Evolutionary conservation across 1,140 invertebrate species (phyloP).

Genomic region (Coenobita brevimanus): DNA sequence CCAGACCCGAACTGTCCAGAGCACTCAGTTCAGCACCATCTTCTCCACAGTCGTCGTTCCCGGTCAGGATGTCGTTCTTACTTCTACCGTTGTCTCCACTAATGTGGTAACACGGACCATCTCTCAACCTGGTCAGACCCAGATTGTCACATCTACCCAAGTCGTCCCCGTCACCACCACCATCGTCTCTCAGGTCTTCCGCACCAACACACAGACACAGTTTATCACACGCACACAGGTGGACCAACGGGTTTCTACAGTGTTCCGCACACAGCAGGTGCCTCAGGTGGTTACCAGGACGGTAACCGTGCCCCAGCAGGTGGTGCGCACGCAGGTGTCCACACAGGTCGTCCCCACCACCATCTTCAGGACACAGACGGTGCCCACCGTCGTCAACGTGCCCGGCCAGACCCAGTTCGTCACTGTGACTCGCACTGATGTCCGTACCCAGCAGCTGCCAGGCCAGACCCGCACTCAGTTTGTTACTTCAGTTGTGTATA

Average conservation of each 20-base stretch:
- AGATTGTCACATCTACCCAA: slow-evolving; percentile 45
- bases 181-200: slow-evolving; percentile 43
- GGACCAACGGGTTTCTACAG: slow-evolving; percentile 33
- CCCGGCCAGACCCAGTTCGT: slow-evolving; percentile 47
- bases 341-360: slow-evolving; percentile 58
- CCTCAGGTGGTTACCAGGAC: slow-evolving; percentile 58
- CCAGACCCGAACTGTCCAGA: slow-evolving; percentile 34
- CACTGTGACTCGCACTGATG: slow-evolving; percentile 35
- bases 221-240: slow-evolving; percentile 53
- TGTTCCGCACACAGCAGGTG: slow-evolving; percentile 55
- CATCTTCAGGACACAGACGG: slow-evolving; percentile 37
- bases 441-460: slow-evolving; percentile 46
- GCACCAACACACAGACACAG: slow-evolving; percentile 63
- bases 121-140: slow-evolving; percentile 54
- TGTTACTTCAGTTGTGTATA: slow-evolving; percentile 30
- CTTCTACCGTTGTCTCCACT: slow-evolving; percentile 16
- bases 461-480: slow-evolving; percentile 43
- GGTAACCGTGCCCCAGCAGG: slow-evolving; percentile 44
- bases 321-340: slow-evolving; percentile 37
- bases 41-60: slow-evolving; percentile 47
- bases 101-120: slow-evolving; percentile 23
- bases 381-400: slow-evolving; percentile 31
- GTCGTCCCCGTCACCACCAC: slow-evolving; percentile 58
- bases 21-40: slow-evolving; percentile 51
- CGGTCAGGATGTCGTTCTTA: slow-evolving; percentile 27